Evolutionary conservation across 1,140 invertebrate genomes (phyloP), one percentile per base, ranked within the genome.

Genomic region (Tetranychus urticae): DNA sequence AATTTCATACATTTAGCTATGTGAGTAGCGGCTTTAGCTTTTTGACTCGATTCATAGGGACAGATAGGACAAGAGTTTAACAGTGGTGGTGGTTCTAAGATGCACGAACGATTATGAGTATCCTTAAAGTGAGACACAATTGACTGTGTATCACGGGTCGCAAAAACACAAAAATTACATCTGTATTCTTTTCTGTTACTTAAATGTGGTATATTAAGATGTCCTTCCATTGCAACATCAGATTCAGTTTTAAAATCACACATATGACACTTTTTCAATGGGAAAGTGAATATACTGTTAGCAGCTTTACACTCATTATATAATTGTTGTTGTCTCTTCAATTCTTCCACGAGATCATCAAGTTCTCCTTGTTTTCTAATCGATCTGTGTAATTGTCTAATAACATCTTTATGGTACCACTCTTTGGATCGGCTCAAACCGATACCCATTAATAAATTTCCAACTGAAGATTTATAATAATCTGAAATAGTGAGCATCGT

Each of bases 211-310:
- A 85, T 88, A 69, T 91, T 86, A 69, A 90, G 78, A 71, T 97
- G 90, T 71, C 86, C 82, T 37, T 84, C 79, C 81, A 94, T 81
- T 6, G 86, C 85, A 64, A 90, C 73, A 1, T 76, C 72, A 13
- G 88, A 93, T 72, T 94, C 89, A 0, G 88, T 88, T 72, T 87
- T 87, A 75, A 93, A 97, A 70, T 78, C 86, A 75, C 90, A 97
- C 68, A 82, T 83, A 69, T 87, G 81, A 74, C 89, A 93, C 70
- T 87, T 88, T 67, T 84, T 84, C 70, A 82, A 76, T 64, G 79
- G 76, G 68, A 84, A 79, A 65, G 81, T 80, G 71, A 86, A 88
- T 62, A 85, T 84, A 67, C 83, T 81, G 70, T 93, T 91, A 70
- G 70, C 70, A 34, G 69, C 65, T 59, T 67, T 69, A 12, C 70